phyloP scores from a whole-genome alignment of 2,113 vertebrate species.

The Spilogale gracilis region DNA sequence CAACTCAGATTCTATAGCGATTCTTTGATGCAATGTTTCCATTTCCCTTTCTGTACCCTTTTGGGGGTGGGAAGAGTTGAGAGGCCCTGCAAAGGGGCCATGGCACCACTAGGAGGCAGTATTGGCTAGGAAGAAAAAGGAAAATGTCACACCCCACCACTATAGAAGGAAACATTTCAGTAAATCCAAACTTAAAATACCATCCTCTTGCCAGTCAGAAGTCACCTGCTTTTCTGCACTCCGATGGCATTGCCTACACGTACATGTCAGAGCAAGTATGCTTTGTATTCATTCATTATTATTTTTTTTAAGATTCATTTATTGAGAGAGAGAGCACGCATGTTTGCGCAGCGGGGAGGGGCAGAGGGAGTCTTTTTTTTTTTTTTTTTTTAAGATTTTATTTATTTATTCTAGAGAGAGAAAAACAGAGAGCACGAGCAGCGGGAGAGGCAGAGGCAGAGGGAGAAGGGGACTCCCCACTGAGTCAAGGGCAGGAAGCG shows the following conservation, averaged over 20 bases:
- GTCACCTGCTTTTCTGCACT: not conserved
- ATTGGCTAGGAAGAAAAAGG: slow-evolving; percentile 13
- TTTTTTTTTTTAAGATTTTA: no score
- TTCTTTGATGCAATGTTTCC: not conserved
- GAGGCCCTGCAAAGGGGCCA: not conserved
- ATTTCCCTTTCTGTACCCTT: not conserved
- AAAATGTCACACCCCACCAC: not conserved
- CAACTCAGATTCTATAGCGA: not conserved
- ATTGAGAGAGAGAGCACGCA: not conserved
- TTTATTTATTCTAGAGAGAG: no score
- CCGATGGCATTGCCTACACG: not conserved
- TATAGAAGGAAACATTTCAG: not conserved
- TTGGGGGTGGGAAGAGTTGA: not conserved
- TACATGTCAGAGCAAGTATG: not conserved
- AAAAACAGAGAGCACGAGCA: not conserved
- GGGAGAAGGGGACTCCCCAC: not conserved
- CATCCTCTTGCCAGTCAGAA: not conserved
- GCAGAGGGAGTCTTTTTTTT: no score
- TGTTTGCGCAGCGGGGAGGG: no score
- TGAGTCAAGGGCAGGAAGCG: not conserved
- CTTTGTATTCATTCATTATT: not conserved
- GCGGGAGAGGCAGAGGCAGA: not conserved
- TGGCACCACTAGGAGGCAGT: slow-evolving; percentile 49
- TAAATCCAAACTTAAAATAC: not conserved
- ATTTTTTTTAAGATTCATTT: not conserved